These are phyloP conservation scores for Trachelus stipa DNA, from an alignment of 2,888 invertebrate species.

Conservation along the genomic window DNA sequence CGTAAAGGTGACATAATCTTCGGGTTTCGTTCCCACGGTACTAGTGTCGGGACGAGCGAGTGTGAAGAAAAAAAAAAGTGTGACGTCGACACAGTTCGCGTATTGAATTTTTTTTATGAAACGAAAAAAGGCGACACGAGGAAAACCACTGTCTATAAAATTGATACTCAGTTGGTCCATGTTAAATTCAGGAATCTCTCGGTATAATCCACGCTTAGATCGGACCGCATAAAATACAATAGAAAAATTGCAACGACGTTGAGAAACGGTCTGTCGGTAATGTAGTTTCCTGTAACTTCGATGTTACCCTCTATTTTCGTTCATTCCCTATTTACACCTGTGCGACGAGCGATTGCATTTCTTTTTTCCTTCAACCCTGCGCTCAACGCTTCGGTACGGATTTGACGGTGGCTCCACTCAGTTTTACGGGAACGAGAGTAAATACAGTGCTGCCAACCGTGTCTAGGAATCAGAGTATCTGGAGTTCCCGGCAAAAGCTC, in stretches of 20 bases:
- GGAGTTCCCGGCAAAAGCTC: background rate
- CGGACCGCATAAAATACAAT: background rate
- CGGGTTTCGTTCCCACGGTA: slow-evolving; percentile 33
- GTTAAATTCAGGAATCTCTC: background rate
- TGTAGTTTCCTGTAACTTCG: background rate
- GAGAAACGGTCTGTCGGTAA: background rate
- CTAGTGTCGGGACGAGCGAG: background rate
- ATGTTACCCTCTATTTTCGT: background rate
- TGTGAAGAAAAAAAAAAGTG: background rate
- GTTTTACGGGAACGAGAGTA: background rate
- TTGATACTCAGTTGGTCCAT: background rate
- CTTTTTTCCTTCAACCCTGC: background rate
- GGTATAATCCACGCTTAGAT: background rate
- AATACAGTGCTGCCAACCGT: background rate
- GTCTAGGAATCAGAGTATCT: background rate
- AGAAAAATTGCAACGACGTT: background rate
- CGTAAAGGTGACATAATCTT: slow-evolving; percentile 43
- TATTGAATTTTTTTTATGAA: background rate
- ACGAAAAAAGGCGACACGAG: background rate
- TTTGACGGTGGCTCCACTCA: background rate
- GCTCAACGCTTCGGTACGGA: background rate
- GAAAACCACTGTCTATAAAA: background rate
- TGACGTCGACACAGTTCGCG: background rate
- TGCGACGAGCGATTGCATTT: background rate
- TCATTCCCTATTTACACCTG: background rate